These are phyloP conservation scores for Danio tinwini DNA, from an alignment of 2,797 vertebrate genomes.

Conservation along the genomic window DNA sequence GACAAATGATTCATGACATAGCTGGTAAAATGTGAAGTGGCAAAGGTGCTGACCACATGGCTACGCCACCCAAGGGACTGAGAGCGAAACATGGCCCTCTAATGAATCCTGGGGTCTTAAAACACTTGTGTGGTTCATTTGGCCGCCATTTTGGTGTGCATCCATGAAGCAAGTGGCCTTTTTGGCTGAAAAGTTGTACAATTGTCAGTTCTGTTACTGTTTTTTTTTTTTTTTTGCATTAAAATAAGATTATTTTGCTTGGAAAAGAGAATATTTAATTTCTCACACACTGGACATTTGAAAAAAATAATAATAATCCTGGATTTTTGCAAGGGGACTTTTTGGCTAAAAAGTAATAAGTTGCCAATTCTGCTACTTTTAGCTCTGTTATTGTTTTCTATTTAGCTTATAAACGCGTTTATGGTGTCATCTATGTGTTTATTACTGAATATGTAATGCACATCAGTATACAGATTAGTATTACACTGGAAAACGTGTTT, in stretches of 20 bases:
- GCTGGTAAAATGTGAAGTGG: slow-evolving; percentile 50
- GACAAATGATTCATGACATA: slow-evolving; percentile 23
- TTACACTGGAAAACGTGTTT: no score
- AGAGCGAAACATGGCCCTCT: neutral
- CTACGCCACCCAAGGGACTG: neutral
- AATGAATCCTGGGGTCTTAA: slow-evolving; percentile 37
- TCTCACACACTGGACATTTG: no score
- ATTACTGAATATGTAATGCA: slow-evolving; percentile 18
- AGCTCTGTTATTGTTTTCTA: neutral
- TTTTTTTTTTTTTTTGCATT: no score
- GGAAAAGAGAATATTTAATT: no score
- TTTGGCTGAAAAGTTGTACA: no score
- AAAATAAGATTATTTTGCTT: no score
- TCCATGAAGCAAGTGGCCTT: neutral
- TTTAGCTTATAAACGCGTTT: slow-evolving; percentile 44
- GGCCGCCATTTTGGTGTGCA: slow-evolving; percentile 7
- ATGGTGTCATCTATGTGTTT: slow-evolving; percentile 19
- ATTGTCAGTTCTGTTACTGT: no score
- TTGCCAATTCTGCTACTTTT: no score
- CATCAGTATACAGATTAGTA: neutral
- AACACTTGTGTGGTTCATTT: slow-evolving; percentile 8
- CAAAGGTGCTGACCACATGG: slow-evolving; percentile 48
- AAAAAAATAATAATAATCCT: no score
- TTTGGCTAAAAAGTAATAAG: no score
- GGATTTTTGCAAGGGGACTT: neutral